Evolutionary conservation across 2,888 invertebrate species (phyloP), one percentile per base, ranked within the genome.

Genomic region (Sphinx pinastri): DNA sequence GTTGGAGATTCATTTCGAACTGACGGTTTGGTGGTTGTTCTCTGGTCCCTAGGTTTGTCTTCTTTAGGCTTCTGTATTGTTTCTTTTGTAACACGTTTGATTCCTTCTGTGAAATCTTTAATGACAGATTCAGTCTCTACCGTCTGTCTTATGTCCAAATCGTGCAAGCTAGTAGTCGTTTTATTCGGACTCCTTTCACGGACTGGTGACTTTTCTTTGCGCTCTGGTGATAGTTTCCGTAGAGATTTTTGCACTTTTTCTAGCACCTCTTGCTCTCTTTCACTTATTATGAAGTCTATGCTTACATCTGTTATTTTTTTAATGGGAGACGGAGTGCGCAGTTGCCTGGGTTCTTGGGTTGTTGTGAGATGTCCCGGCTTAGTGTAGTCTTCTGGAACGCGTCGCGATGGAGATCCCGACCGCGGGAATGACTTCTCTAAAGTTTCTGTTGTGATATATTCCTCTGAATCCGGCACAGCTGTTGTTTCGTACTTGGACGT

Each of bases 181-280:
- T 89, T 90, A 13, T 74, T 76, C 19, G 87, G 87, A 73, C 84
- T 89, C 63, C 75, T 85, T 63, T 88, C 89, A 25, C 86, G 83
- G 71, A 81, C 87, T 0, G 88, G 87, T 51, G 88, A 87, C 69
- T 80, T 86, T 68, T 84, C 81, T 69, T 81, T 88, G 13, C 90
- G 87, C 45, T 88, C 86, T 0, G 93, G 92, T n/a, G 93, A 94
- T 16, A 92, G 75, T 75, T 89, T 92, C 75, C 90, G 82, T 6
- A 91, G 78, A 16, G 92, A 91, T 68, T 89, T 88, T 77, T 93
- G 88, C 5, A 92, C 91, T 77, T 83, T 87, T 66, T 92, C 87
- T 16, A 92, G 74, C 74, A 92, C 84, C 80, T 92, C 90, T 76
- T 88, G 87, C 78, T 92, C 90, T 77, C 87, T 85, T 78, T 94